Evolutionary conservation across 2,888 invertebrate genomes (phyloP).

Genomic region (Drosophila villosipedis): DNA sequence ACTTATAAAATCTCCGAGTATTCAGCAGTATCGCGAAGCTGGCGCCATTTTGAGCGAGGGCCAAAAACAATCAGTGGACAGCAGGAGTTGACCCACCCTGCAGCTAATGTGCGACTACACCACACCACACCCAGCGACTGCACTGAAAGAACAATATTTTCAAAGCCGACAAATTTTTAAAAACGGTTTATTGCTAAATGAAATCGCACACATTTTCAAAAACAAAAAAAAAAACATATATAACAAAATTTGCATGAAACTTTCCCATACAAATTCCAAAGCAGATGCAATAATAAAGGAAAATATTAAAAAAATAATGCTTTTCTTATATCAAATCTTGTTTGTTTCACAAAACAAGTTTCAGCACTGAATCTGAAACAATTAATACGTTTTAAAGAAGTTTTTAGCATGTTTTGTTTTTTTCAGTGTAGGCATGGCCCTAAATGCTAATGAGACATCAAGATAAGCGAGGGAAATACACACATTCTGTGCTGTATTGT

Average conservation of each 20-base stretch:
- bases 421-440: not conserved
- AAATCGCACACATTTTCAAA: not conserved
- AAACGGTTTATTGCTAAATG: not conserved
- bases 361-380: not conserved
- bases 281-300: not conserved
- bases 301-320: not conserved
- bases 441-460: conserved; percentile 47
- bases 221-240: not conserved
- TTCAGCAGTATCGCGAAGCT: conserved; percentile 1
- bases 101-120: not conserved
- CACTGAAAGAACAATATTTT: not conserved
- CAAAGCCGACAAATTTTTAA: not conserved
- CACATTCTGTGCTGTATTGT: conserved; percentile 8
- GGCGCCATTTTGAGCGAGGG: conserved; percentile 23
- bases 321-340: not conserved
- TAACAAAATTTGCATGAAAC: not conserved
- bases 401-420: not conserved
- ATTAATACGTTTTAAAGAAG: not conserved
- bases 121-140: not conserved
- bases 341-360: not conserved
- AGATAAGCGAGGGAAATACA: conserved; percentile 45
- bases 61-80: not conserved
- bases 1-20: conserved; percentile 13
- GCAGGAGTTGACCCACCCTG: conserved; percentile 22
- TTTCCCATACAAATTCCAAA: not conserved